A percentile compares a stretch with the other conserved stretches of the same genome.
Evolutionary conservation across 2,797 vertebrate genomes (phyloP).

Genomic region (Chlorospingus semifuscus): DNA sequence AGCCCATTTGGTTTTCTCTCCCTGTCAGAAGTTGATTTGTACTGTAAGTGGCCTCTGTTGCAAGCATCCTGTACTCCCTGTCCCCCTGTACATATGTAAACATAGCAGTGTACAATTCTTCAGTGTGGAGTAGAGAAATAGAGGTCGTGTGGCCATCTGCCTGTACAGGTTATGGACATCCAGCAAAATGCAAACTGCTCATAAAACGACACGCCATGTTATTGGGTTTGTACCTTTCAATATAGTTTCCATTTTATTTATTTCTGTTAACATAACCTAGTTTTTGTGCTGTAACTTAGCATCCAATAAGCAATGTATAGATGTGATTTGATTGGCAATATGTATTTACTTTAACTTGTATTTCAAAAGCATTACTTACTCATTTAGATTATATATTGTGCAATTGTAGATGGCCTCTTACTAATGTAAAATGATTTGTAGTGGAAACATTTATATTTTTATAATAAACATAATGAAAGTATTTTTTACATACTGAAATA

Average conservation of each 20-base stretch:
- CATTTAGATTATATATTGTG: conserved; percentile 80
- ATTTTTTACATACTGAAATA: conserved; percentile 96
- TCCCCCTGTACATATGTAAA: conserved; percentile 94
- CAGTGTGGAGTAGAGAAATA: conserved; percentile 84
- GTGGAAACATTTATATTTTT: conserved; percentile 99
- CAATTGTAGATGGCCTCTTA: conserved; percentile 98
- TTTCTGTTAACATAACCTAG: conserved; percentile 86
- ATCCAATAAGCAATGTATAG: conserved; percentile 88
- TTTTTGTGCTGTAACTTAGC: conserved; percentile 77
- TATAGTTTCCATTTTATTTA: conserved; percentile 91
- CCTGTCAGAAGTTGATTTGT: conserved; percentile 77
- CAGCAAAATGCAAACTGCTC: conserved; percentile 80
- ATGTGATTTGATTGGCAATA: conserved; percentile 82
- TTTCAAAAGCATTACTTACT: conserved; percentile 86
- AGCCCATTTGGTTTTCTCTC: conserved; percentile 70
- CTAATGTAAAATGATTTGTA: conserved; percentile 99
- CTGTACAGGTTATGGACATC: conserved; percentile 85
- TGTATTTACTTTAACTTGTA: conserved; percentile 87
- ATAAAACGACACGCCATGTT: conserved; percentile 81
- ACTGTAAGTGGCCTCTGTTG: conserved; percentile 66
- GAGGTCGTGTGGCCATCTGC: conserved; percentile 86
- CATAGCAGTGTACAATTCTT: conserved; percentile 85
- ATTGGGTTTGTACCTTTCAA: conserved; percentile 81
- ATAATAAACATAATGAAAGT: conserved; percentile 99
- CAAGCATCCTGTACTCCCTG: conserved; percentile 66